Evolutionary conservation across 1,140 invertebrate genomes (phyloP), one percentile per base, ranked within the genome.

Genomic region (Bombus cullumanus): DNA sequence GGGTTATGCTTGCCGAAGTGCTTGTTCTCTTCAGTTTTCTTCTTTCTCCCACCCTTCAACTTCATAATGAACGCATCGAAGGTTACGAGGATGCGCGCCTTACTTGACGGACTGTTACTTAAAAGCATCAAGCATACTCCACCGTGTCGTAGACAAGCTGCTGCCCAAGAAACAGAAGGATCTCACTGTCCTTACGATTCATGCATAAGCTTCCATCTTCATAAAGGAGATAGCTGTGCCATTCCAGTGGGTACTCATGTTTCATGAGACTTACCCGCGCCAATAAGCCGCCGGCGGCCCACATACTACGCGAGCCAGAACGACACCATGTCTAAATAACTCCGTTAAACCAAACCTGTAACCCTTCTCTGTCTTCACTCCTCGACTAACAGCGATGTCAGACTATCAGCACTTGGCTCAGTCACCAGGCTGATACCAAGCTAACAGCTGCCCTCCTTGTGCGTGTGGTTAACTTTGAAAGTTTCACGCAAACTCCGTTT

Each of bases 181-280:
- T 87, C 81, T 77, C 62, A 78, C 76, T 81, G 86, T 90, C 83
- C 85, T 86, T 90, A 86, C 92, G 91, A 93, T 94, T 94, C 93
- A 92, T 94, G 92, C 90, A 94, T 94, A 93, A 94, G 91, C 92
- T 93, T 93, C 92, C 92, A 94, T 93, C 92, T 94, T 89, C 90
- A 93, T 93, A 93, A 94, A 93, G 91, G 88, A 92, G 92, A 89
- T 91, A 91, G 91, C 91, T 80, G 89, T 91, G 89, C 93, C 92
- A 92, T 93, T 91, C 86, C 78, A 74, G 85, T 78, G 82, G 89
- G 90, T 93, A 93, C 91, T 93, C 91, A 83, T 93, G 92, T 92
- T 93, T 93, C 92, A 93, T 91, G 89, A 92, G 90, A 89, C 92
- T 92, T 92, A 94, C 85, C 87, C 88, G 79, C 84, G 69, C 71